Conservation (phyloP, 2,113 vertebrate genomes). For the Enhydra lutris region DNA sequence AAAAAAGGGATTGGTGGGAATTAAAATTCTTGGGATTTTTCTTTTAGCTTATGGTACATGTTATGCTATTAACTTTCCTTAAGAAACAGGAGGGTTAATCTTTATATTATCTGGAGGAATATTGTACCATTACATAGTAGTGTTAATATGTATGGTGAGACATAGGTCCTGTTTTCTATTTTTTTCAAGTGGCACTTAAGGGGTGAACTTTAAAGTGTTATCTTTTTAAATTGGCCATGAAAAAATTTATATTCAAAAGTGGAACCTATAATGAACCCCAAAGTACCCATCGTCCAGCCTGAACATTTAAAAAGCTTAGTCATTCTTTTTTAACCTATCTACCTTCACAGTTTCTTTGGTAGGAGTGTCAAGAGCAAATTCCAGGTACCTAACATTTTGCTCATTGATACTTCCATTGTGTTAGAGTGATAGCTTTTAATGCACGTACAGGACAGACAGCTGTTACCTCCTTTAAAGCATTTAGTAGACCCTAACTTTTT, state of each 20-base stretch:
- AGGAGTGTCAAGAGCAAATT: not conserved
- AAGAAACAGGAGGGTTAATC: not conserved
- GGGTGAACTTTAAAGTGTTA: not conserved
- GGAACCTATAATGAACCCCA: not conserved
- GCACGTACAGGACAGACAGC: not conserved
- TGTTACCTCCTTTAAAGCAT: not conserved
- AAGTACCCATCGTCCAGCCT: not conserved
- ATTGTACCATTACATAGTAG: not conserved
- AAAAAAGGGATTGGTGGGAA: not conserved
- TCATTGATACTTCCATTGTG: not conserved
- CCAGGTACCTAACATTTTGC: not conserved
- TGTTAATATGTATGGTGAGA: not conserved
- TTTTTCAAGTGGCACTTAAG: not conserved
- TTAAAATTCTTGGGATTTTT: not conserved
- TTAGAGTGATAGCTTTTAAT: slow-evolving; percentile 1
- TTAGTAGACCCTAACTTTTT: not conserved
- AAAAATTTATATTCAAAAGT: not conserved
- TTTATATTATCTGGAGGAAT: not conserved
- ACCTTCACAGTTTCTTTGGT: not conserved
- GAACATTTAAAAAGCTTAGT: not conserved
- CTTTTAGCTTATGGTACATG: not conserved
- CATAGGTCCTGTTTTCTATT: not conserved
- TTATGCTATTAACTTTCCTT: not conserved
- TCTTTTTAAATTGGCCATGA: not conserved
- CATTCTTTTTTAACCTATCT: not conserved